These are phyloP conservation scores for Vombatus ursinus DNA, from an alignment of 2,113 vertebrate species.

Conservation along the genomic window DNA sequence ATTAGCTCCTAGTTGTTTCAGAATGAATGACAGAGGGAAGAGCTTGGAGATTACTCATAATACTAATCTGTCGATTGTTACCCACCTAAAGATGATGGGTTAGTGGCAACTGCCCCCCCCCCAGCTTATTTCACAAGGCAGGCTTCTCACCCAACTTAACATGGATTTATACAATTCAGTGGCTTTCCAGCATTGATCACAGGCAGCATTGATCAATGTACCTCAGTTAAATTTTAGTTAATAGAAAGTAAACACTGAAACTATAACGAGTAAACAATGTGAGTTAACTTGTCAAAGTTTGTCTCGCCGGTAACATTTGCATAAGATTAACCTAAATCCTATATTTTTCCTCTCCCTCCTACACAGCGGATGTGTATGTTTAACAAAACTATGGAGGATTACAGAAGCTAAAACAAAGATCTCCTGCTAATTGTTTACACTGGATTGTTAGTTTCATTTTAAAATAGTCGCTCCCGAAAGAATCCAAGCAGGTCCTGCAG, in stretches of 20 bases:
- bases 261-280: slow-evolving; percentile 23
- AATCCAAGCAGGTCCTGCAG: neutral
- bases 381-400: slow-evolving; percentile 4
- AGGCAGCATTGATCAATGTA: slow-evolving; percentile 32
- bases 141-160: neutral
- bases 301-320: neutral
- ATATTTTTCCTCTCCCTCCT: neutral
- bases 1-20: neutral
- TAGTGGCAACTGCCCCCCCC: neutral
- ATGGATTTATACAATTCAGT: slow-evolving; percentile 1
- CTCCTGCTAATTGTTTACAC: neutral
- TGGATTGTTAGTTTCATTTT: slow-evolving; percentile 28
- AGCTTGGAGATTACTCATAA: neutral
- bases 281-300: slow-evolving; percentile 15
- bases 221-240: neutral
- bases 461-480: neutral
- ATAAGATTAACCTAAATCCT: slow-evolving; percentile 20
- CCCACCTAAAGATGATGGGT: neutral
- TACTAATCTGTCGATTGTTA: neutral
- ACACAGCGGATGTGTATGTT: slow-evolving; percentile 6
- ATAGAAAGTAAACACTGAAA: neutral
- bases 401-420: neutral
- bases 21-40: neutral
- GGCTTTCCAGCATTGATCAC: neutral
- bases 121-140: slow-evolving; percentile 27